phyloP scores from a whole-genome alignment of 2,888 invertebrate species.

The Euspilapteryx auroguttella region DNA sequence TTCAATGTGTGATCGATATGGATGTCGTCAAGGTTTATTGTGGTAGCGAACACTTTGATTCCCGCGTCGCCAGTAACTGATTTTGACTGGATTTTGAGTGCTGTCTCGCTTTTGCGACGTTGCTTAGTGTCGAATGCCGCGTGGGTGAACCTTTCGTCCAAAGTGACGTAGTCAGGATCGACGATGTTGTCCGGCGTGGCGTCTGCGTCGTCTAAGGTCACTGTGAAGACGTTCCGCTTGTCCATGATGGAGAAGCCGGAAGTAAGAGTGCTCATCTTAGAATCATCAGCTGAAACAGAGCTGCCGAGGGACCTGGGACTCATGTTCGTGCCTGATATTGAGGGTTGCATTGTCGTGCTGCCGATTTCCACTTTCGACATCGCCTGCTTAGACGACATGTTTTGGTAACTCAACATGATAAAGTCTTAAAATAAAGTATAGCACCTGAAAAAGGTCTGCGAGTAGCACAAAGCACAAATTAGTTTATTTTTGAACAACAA shows the following conservation, averaged over 20 bases:
- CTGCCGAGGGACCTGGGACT: neutral
- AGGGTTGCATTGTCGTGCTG: too few relatives aligned
- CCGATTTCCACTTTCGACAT: too few relatives aligned
- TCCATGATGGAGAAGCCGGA: slow-evolving; percentile 17
- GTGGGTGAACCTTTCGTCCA: slow-evolving; percentile 29
- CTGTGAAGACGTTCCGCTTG: slow-evolving; percentile 20
- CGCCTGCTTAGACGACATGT: neutral
- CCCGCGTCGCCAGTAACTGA: slow-evolving; percentile 19
- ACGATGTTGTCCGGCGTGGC: slow-evolving; percentile 33
- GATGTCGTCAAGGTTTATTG: slow-evolving; percentile 53
- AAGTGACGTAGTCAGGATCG: slow-evolving; percentile 21
- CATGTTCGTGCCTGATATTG: too few relatives aligned
- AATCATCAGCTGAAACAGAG: neutral
- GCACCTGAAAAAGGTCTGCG: too few relatives aligned
- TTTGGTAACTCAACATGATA: too few relatives aligned
- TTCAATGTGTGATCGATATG: slow-evolving; percentile 48
- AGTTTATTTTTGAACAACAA: too few relatives aligned
- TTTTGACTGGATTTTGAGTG: slow-evolving; percentile 14
- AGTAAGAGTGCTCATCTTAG: neutral
- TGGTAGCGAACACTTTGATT: slow-evolving; percentile 43
- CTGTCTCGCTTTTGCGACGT: slow-evolving; percentile 20
- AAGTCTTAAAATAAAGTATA: neutral
- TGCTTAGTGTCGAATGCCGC: slow-evolving; percentile 31
- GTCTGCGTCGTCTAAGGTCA: slow-evolving; percentile 21
- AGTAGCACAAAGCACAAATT: too few relatives aligned